Conservation (phyloP, 1,140 invertebrate species). For the Caenorhabditis remanei region DNA sequence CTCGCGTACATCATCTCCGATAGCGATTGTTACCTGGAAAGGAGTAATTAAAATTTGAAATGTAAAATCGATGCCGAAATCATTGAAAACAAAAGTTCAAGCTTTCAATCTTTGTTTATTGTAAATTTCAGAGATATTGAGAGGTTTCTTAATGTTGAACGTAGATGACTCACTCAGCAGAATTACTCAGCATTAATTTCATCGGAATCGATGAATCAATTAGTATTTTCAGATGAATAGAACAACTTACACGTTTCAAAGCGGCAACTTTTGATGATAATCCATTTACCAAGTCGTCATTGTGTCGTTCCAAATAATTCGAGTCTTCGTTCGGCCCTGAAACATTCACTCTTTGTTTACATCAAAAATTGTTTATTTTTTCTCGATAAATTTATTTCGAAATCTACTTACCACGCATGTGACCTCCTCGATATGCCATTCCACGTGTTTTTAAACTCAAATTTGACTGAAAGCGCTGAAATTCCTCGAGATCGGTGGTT, state of each 20-base stretch:
- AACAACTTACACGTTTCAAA: slow-evolving; percentile 65
- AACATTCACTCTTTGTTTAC: background rate
- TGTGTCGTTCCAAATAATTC: slow-evolving; percentile 71
- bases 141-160: too few species aligned
- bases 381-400: too few species aligned
- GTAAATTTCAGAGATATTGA: too few species aligned
- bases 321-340: slow-evolving; percentile 42
- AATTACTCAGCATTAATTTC: too few species aligned
- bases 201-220: too few species aligned
- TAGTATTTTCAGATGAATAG: background rate
- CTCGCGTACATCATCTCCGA: slow-evolving; percentile 77
- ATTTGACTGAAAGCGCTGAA: slow-evolving; percentile 1
- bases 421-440: slow-evolving; percentile 48
- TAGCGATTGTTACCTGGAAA: slow-evolving; percentile 71
- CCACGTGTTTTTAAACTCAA: background rate
- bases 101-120: too few species aligned
- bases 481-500: background rate
- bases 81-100: too few species aligned
- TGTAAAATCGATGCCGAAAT: background rate
- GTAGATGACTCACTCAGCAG: too few species aligned
- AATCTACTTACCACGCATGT: slow-evolving; percentile 32
- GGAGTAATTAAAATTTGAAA: background rate
- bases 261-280: slow-evolving; percentile 69
- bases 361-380: background rate
- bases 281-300: slow-evolving; percentile 72